phyloP scores from a whole-genome alignment of 1,140 invertebrate genomes.

The Orchesella cincta region DNA sequence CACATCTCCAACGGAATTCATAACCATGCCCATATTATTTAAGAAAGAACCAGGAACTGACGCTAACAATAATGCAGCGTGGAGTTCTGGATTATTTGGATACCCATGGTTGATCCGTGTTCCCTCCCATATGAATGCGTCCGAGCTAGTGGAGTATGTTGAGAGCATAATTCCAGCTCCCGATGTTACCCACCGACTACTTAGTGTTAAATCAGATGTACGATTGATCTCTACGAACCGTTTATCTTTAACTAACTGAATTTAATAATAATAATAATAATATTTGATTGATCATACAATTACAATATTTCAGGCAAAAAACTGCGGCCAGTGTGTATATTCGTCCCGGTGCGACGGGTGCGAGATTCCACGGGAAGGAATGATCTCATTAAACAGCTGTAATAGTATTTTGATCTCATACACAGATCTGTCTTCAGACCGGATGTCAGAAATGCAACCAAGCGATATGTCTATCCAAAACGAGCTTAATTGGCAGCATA shows the following conservation, averaged over 20 bases:
- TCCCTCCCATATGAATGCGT: constrained; percentile 62
- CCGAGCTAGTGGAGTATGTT: constrained; percentile 60
- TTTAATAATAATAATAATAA: too few relatives aligned
- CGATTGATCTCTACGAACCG: too few relatives aligned
- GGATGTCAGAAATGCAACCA: constrained; percentile 39
- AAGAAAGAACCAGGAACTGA: constrained; percentile 61
- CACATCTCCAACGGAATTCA: constrained; percentile 48
- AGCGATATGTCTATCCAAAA: constrained; percentile 40
- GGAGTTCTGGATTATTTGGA: constrained; percentile 59
- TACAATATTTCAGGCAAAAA: too few relatives aligned
- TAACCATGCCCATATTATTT: constrained; percentile 61
- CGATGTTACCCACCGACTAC: constrained; percentile 54
- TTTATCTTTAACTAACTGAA: too few relatives aligned
- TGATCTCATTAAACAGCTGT: constrained; percentile 61
- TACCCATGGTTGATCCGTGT: constrained; percentile 64
- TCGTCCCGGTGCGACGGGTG: constrained; percentile 66
- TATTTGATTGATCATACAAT: too few relatives aligned
- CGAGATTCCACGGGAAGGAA: constrained; percentile 59
- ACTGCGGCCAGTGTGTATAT: constrained; percentile 64
- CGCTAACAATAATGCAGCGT: constrained; percentile 60
- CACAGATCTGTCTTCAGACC: constrained; percentile 48
- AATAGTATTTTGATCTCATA: constrained; percentile 65
- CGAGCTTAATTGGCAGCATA: neutral
- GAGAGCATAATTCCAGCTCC: constrained; percentile 59
- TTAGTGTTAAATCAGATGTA: constrained; percentile 60